Evolutionary conservation across 2,113 vertebrate genomes (phyloP), one percentile per base, ranked within the genome.

Genomic region (Hucho hucho): DNA sequence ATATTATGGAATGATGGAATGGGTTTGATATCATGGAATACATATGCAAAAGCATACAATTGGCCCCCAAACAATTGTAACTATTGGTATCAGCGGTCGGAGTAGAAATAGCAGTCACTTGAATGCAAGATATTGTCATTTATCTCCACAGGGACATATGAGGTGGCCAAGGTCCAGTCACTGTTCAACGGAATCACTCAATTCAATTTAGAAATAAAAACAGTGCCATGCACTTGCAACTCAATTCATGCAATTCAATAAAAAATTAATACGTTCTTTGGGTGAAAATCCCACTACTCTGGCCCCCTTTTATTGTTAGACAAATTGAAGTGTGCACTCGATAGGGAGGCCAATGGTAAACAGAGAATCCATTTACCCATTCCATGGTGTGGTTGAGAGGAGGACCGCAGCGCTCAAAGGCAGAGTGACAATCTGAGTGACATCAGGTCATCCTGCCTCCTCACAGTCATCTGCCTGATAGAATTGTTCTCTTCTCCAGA

Each of bases 351-450:
- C 84, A 88, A 92, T 82, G 82, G 93, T 95, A 93, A 93, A 95
- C 92, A 94, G 92, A 89, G 95, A 95, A 94, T 97, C 95, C 96
- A 96, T 99, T 97, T 97, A 95, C 93, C 95, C 95, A 93, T 94
- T 92, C 93, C 94, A 90, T 94, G 95, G 94, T 93, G 87, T 93
- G 93, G 92, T 94, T 87, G 95, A 95, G 96, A 94, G 92, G 92
- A 93, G 94, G 93, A 92, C 89, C 79, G 76, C 91, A 87, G 86
- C 83, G 93, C 96, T 98, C 97, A 98, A 98, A 96, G 95, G 91
- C 89, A 91, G 49, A 18, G 94, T 92, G 95, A 97, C 98, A 98
- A 98, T 96, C 93, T 94, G 92, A 93, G 95, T 97, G 97, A 95
- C 96, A 97, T 92, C 86, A 86, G 97, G 98, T 97, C 98, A 98